phyloP scores from a whole-genome alignment of 35 echinoderm and acorn worm species.

The Chiridota heheva region DNA sequence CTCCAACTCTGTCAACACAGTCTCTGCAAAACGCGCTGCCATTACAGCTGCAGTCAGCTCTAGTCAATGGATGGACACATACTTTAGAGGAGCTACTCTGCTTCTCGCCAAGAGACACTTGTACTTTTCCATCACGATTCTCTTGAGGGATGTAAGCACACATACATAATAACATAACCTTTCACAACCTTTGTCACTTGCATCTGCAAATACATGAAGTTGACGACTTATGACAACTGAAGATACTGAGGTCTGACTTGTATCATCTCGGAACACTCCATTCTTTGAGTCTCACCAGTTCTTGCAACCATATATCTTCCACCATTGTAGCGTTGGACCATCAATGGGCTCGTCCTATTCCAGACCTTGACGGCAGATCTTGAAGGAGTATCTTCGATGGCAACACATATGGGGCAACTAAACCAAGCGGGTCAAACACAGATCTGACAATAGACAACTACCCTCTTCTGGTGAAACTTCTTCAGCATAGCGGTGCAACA shows the following conservation, averaged over 20 bases:
- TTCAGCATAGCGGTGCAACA: background rate
- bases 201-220: conserved; percentile 18
- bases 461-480: conserved; percentile 12
- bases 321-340: background rate
- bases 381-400: conserved; percentile 20
- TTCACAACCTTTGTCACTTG: conserved; percentile 6
- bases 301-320: conserved; percentile 7
- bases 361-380: background rate
- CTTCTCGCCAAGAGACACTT: background rate
- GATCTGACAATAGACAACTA: background rate
- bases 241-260: background rate
- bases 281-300: background rate
- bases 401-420: background rate
- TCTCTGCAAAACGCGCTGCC: background rate
- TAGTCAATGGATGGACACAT: background rate
- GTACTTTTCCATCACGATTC: background rate
- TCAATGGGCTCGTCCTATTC: conserved; percentile 25
- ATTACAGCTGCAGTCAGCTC: conserved; percentile 16
- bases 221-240: background rate
- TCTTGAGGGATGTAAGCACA: background rate
- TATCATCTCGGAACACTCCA: background rate
- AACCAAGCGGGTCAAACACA: conserved; percentile 15
- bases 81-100: conserved; percentile 16
- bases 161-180: no score
- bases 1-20: background rate